These are phyloP conservation scores for Indicator maculatus DNA, from an alignment of 2,113 vertebrate species.

Conservation along the genomic window DNA sequence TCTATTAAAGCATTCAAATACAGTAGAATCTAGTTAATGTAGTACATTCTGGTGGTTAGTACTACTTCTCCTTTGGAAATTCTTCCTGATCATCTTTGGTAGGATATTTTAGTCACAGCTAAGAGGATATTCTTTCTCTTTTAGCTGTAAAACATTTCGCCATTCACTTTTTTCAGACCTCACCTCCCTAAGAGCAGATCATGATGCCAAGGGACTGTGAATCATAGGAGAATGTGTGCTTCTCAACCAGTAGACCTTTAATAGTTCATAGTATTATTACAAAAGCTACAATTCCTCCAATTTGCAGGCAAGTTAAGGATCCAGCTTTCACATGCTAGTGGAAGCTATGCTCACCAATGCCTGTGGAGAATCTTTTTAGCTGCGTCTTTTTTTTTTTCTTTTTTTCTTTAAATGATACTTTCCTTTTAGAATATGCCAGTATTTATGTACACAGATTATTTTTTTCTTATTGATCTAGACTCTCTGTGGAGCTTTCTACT, in stretches of 20 bases:
- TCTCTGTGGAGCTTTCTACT: not conserved
- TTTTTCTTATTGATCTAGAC: not conserved
- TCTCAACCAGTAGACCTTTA: not conserved
- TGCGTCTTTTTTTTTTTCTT: not conserved
- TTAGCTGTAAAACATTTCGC: not conserved
- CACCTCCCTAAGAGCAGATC: not conserved
- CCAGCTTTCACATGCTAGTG: not conserved
- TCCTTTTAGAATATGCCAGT: not conserved
- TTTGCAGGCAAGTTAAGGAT: not conserved
- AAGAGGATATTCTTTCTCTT: not conserved
- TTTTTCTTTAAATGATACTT: not conserved
- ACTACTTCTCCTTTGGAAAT: not conserved
- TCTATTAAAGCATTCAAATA: not conserved
- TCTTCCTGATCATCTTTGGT: not conserved
- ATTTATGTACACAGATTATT: not conserved
- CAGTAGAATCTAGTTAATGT: not conserved
- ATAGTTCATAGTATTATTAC: not conserved
- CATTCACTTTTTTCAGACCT: constrained; percentile 4
- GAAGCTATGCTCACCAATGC: not conserved
- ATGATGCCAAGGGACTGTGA: not conserved
- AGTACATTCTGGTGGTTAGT: not conserved
- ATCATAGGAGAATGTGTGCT: not conserved
- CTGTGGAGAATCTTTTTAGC: not conserved
- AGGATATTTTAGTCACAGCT: not conserved
- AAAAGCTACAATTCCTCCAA: not conserved